Conservation (phyloP, 2,113 vertebrate species). For the Caranx melampygus region DNA sequence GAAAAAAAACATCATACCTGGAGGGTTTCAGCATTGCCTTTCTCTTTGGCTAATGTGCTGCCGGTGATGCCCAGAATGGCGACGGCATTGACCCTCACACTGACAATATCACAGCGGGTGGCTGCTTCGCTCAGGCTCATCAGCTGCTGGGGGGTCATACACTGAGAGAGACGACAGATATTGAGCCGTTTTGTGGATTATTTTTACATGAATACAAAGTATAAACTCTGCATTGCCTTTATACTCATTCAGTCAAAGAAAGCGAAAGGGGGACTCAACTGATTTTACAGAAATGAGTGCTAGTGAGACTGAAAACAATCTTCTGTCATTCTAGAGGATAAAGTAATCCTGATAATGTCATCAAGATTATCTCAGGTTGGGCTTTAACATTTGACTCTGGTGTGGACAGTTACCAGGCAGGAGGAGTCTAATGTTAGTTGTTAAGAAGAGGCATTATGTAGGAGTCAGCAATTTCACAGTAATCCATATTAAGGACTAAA, state of each 20-base stretch:
- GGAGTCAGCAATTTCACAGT: background rate
- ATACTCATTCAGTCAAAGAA: background rate
- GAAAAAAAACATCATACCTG: conserved; percentile 83
- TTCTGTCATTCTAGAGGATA: background rate
- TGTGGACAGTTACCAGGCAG: no score
- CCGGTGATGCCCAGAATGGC: conserved; percentile 96
- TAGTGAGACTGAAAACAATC: background rate
- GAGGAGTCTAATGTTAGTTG: background rate
- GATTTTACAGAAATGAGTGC: background rate
- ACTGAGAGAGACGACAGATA: conserved; percentile 76
- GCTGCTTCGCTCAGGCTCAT: conserved; percentile 90
- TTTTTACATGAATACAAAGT: conserved; percentile 8
- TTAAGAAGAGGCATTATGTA: background rate
- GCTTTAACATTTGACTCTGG: no score
- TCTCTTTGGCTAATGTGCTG: conserved; percentile 90
- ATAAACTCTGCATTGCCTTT: background rate
- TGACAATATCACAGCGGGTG: conserved; percentile 84
- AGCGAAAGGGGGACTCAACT: background rate
- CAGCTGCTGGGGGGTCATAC: conserved; percentile 92
- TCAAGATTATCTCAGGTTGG: background rate
- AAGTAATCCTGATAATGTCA: no score
- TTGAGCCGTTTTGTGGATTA: background rate
- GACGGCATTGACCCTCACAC: conserved; percentile 91
- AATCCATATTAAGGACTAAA: background rate
- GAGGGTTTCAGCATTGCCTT: conserved; percentile 87